phyloP scores from a whole-genome alignment of 53 echinoderm and acorn worm genomes.

The Antedon mediterranea region DNA sequence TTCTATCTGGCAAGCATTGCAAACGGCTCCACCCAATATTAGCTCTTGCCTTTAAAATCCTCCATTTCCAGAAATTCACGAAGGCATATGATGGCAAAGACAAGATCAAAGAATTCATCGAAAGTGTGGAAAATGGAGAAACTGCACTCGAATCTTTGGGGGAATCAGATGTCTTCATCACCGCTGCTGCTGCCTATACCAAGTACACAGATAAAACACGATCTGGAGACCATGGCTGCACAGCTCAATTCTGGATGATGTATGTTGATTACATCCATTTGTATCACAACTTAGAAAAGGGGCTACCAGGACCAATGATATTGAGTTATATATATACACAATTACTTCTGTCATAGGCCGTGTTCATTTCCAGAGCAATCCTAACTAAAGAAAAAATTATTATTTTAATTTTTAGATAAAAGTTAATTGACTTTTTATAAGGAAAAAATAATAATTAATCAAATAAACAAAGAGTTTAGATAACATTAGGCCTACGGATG shows the following conservation, averaged over 20 bases:
- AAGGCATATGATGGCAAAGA: not conserved
- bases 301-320: conserved; percentile 4
- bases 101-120: not conserved
- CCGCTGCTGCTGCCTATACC: not conserved
- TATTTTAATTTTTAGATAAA: too few species aligned
- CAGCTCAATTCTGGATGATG: conserved; percentile 15
- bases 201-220: not conserved
- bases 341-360: not conserved
- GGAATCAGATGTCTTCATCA: not conserved
- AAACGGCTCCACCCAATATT: conserved; percentile 20
- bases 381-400: too few species aligned
- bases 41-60: conserved; percentile 16
- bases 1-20: conserved; percentile 3
- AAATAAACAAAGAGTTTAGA: too few species aligned
- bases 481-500: too few species aligned
- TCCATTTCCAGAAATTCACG: conserved; percentile 10
- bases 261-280: not conserved
- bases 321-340: not conserved
- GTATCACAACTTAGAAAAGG: not conserved
- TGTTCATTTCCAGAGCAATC: too few species aligned
- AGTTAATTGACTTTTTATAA: too few species aligned
- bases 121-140: not conserved
- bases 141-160: not conserved
- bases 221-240: too few species aligned
- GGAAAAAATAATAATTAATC: too few species aligned